Base-by-base conservation (phyloP, 2,797 vertebrate genomes). In the Muraenolepis orangiensis region DNA sequence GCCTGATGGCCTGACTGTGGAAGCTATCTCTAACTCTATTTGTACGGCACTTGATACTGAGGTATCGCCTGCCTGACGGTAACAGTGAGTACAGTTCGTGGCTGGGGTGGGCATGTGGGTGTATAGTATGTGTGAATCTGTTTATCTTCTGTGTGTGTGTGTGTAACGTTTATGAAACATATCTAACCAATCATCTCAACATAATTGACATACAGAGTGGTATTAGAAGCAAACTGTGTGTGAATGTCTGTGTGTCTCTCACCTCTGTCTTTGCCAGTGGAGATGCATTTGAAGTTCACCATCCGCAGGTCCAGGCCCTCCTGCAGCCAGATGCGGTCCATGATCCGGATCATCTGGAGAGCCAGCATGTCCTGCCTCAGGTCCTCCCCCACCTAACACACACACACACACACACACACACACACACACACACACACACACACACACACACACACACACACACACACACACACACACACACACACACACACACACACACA, bases 261-360 rank as follows among this genome's bases (percentile, higher is more conserved):
- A 98, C 98, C 98, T 95, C 95, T 88, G 85, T 99, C 96, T 90
- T 96, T 96, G 81, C 96, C 97, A 8, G 98, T 99, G 80, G 97
- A 98, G 77, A 98, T 96, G 77, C 98, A 99, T 87, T 96, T 98
- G 86, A 99, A 99, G 88, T 99, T 95, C 78, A 99, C 97, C 72
- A 99, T 99, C 67, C 97, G 95, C 66, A 99, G 91, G 89, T 99
- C 98, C 81, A 99, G 92, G 1, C 98, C 98, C 82, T 98, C 97
- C 88, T 98, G 96, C 83, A 98, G 92, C 97, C 98, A 99, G 84
- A 99, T 96, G 76, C 98, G 96, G 87, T 99, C 98, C 98, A 99
- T 99, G 74, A 99, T 96, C 76, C 96, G 97, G 89, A 99, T 98
- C 96, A 99, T 98, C 89, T 99, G 98, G 46, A 99, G 94, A 61